A percentile compares a stretch with the other conserved stretches of the same genome.
Evolutionary conservation across 2,113 vertebrate species (phyloP).

Genomic region (Microcebus tavaratra): DNA sequence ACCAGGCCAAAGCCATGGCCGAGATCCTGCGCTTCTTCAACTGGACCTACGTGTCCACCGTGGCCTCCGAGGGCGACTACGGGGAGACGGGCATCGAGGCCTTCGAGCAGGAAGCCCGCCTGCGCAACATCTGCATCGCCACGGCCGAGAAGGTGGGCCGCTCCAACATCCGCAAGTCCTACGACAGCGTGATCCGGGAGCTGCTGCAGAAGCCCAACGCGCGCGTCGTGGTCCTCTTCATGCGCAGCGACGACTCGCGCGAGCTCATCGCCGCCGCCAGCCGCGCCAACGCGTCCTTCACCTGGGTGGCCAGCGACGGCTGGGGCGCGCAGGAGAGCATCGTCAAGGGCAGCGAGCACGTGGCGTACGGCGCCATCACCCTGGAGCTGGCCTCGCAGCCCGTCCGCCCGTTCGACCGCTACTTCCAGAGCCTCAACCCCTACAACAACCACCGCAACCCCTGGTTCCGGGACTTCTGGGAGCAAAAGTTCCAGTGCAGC

Average conservation of each 20-base stretch:
- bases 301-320: slow-evolving; percentile 98
- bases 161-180: slow-evolving; percentile 96
- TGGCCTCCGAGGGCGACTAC: slow-evolving; percentile 97
- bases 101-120: slow-evolving; percentile 96
- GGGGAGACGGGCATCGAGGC: slow-evolving; percentile 98
- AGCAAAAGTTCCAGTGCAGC: slow-evolving; percentile 97
- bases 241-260: slow-evolving; percentile 94
- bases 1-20: slow-evolving; percentile 99
- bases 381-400: slow-evolving; percentile 96
- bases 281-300: slow-evolving; percentile 95
- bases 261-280: slow-evolving; percentile 95
- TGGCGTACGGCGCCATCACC: slow-evolving; percentile 96
- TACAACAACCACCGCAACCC: slow-evolving; percentile 94
- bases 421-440: slow-evolving; percentile 94
- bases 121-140: slow-evolving; percentile 98
- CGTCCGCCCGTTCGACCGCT: slow-evolving; percentile 93
- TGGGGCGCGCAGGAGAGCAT: slow-evolving; percentile 99
- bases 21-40: slow-evolving; percentile 97
- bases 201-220: slow-evolving; percentile 97
- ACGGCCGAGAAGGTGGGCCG: slow-evolving; percentile 97
- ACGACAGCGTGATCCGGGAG: slow-evolving; percentile 94
- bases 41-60: slow-evolving; percentile 98
- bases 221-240: slow-evolving; percentile 96
- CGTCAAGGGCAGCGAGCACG: slow-evolving; percentile 94
- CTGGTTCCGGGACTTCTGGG: slow-evolving; percentile 99